Evolutionary conservation across 2,888 invertebrate species (phyloP).

Genomic region (Muschampia plurimacula): DNA sequence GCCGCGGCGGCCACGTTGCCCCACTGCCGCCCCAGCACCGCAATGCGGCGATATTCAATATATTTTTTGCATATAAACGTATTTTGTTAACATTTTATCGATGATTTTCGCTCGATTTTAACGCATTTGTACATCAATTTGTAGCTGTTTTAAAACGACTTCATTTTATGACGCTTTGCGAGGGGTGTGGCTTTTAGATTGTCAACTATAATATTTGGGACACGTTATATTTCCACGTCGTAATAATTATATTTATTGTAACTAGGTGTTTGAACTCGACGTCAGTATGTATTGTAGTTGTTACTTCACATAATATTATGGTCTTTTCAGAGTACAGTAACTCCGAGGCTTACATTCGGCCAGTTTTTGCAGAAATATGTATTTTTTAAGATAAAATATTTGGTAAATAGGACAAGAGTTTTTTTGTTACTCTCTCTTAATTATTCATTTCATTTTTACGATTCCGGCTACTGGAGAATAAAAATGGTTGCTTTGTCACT

Average conservation of each 20-base stretch:
- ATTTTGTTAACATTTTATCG: conserved; percentile 79
- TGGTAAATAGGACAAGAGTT: not conserved
- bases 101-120: conserved; percentile 62
- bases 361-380: not conserved
- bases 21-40: conserved; percentile 31
- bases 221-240: conserved; percentile 39
- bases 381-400: not conserved
- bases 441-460: not conserved
- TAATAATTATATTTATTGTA: conserved; percentile 50
- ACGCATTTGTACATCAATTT: conserved; percentile 68
- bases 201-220: conserved; percentile 32
- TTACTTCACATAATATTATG: conserved; percentile 32
- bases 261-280: conserved; percentile 43
- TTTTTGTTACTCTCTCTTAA: not conserved
- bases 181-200: conserved; percentile 48
- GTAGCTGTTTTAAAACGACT: conserved; percentile 56
- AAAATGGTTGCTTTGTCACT: not conserved
- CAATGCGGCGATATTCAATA: conserved; percentile 58
- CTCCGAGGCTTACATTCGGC: conserved; percentile 27
- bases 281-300: conserved; percentile 41
- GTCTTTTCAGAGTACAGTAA: conserved; percentile 8
- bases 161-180: conserved; percentile 73
- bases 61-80: conserved; percentile 74
- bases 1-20: conserved; percentile 43
- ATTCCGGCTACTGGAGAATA: not conserved